Percentiles rank a stretch among this genome's conserved stretches.
Conservation (phyloP, 92 coral and sea anemone genomes). For the Actinostola sp. region DNA sequence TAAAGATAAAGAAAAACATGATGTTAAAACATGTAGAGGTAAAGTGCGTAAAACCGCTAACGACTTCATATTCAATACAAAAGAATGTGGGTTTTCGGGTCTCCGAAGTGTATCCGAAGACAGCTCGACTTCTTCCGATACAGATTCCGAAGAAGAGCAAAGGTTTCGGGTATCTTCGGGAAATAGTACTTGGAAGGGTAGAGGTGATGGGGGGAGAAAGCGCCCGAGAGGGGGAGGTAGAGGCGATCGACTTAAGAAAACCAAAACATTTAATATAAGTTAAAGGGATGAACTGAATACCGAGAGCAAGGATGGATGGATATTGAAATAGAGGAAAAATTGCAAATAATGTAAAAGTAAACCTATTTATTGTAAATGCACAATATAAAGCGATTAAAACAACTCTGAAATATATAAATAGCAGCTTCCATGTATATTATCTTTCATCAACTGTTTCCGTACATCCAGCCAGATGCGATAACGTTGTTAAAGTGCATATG, state of each 20-base stretch:
- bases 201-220: constrained; percentile 30
- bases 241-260: constrained; percentile 7
- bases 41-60: constrained; percentile 12
- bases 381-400: too few species aligned
- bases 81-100: constrained; percentile 4
- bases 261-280: not conserved
- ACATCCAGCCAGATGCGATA: too few species aligned
- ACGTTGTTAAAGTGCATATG: too few species aligned
- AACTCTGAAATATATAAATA: too few species aligned
- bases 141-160: constrained; percentile 47
- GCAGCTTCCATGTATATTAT: too few species aligned
- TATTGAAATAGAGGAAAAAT: too few species aligned
- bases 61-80: not conserved
- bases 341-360: too few species aligned
- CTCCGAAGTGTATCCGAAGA: constrained; percentile 3
- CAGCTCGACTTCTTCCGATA: constrained; percentile 51
- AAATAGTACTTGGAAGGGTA: constrained; percentile 8
- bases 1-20: not conserved
- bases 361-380: too few species aligned
- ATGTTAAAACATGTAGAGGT: not conserved
- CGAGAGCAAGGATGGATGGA: too few species aligned
- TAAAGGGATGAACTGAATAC: too few species aligned
- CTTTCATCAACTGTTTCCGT: too few species aligned
- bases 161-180: not conserved
- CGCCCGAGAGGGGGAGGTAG: constrained; percentile 17